phyloP scores from a whole-genome alignment of 2,797 vertebrate genomes.

The Smutsia gigantea region DNA sequence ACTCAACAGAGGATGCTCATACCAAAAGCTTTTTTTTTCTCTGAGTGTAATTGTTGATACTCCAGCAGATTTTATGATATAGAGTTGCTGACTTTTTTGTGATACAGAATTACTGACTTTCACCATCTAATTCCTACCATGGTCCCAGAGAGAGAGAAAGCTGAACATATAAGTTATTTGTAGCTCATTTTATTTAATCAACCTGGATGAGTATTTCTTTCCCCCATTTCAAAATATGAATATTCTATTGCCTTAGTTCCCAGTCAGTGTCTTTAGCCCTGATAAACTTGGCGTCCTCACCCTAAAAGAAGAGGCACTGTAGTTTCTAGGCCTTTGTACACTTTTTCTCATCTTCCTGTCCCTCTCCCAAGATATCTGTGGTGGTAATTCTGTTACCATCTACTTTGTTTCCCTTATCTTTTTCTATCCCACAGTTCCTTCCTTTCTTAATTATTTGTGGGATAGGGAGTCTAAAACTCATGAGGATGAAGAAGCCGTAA shows the following conservation, averaged over 20 bases:
- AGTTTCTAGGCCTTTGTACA: neutral
- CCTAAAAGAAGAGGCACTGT: neutral
- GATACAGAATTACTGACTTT: neutral
- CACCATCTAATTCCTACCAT: neutral
- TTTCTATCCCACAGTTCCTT: neutral
- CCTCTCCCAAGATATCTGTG: neutral
- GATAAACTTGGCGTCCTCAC: neutral
- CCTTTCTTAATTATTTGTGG: neutral
- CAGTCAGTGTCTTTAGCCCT: neutral
- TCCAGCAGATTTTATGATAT: neutral
- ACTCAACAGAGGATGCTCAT: neutral
- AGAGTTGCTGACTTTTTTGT: neutral
- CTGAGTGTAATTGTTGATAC: neutral
- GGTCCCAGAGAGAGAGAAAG: neutral
- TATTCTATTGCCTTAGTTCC: neutral
- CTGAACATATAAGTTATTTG: neutral
- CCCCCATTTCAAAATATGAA: neutral
- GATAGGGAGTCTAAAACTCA: neutral
- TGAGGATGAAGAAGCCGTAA: neutral
- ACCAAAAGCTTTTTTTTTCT: neutral
- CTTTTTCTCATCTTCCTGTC: slow-evolving; percentile 8
- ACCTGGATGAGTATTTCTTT: neutral
- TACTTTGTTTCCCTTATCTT: neutral
- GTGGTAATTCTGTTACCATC: neutral
- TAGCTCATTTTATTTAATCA: neutral